A percentile compares a stretch with the other conserved stretches of the same genome.
These are phyloP conservation scores for Mormyrus proboscirostris DNA, from an alignment of 2,797 vertebrate genomes.

Conservation along the genomic window DNA sequence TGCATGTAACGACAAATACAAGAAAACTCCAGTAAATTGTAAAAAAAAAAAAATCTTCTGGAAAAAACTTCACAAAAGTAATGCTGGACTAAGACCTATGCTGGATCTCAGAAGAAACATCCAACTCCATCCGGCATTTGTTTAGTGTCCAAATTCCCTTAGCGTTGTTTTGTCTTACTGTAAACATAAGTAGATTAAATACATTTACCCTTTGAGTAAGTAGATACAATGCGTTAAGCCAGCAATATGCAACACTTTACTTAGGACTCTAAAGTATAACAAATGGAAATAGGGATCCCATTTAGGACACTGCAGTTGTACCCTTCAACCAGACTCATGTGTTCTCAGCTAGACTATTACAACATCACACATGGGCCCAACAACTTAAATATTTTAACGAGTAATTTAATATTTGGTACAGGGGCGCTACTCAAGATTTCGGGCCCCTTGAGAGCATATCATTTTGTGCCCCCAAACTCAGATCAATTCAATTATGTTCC, in stretches of 20 bases:
- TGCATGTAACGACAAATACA: slow-evolving; percentile 28
- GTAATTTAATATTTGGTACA: background rate
- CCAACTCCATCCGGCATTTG: background rate
- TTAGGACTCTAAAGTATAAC: background rate
- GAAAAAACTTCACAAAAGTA: background rate
- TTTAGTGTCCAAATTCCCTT: background rate
- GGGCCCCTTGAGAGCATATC: background rate
- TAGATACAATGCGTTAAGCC: background rate
- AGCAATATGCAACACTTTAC: background rate
- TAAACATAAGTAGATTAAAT: background rate
- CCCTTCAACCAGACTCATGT: background rate
- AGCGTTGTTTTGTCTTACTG: background rate
- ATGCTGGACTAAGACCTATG: background rate
- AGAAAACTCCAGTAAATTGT: slow-evolving; percentile 25
- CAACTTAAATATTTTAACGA: background rate
- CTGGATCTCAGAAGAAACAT: background rate
- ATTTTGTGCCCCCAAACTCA: background rate
- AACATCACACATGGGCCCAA: background rate
- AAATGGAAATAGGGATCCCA: background rate
- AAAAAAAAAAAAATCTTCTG: background rate
- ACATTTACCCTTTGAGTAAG: background rate
- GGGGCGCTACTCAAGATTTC: background rate
- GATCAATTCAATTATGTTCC: background rate
- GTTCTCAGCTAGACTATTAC: background rate
- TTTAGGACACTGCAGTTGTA: background rate